Evolutionary conservation across 2,797 vertebrate genomes (phyloP), one percentile per base, ranked within the genome.

Genomic region (Xerus rutilus): DNA sequence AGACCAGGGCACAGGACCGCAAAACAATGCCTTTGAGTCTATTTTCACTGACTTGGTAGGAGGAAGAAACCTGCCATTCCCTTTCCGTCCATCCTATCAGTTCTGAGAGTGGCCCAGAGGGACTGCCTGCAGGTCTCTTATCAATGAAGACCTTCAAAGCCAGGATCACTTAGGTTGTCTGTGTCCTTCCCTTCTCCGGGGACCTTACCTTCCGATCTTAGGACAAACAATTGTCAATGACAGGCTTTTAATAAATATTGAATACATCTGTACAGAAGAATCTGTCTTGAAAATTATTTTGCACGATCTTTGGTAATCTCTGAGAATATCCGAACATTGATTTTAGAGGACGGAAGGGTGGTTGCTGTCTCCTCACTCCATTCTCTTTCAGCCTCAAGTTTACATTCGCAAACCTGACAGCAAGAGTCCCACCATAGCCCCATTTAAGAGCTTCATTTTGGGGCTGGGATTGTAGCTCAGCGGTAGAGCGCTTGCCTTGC

Each of bases 41-140:
- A 8, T 20, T 49, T 78, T 11, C 32, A 15, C 9, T 43, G 12
- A 15, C 9, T 0, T 3, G 1, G 1, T 28, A 11, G 54, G 2
- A 57, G 54, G 54, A 57, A 21, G 54, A 20, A 21, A 54, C 1
- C 17, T 20, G 0, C 2, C 14, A 43, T 43, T 3, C 3, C 7
- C 32, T 21, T 23, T 8, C 1, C 23, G 13, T 8, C 47, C 15
- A 35, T 3, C 18, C 28, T 12, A 9, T 30, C 13, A 43, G 10
- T 47, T 12, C 32, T 15, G 49, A 86, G 23, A 20, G 25, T 12
- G 32, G 47, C 14, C 23, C 12, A 45, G 25, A 21, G 11, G 72
- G 21, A 32, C 69, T 78, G n/a, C 25, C 13, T 4, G 5, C 6
- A 0, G 13, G 0, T 62, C 14, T 62, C n/a, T 14, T 25, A 28